Evolutionary conservation across 2,888 invertebrate genomes (phyloP), one percentile per base, ranked within the genome.

Genomic region (Parnassius mnemosyne): DNA sequence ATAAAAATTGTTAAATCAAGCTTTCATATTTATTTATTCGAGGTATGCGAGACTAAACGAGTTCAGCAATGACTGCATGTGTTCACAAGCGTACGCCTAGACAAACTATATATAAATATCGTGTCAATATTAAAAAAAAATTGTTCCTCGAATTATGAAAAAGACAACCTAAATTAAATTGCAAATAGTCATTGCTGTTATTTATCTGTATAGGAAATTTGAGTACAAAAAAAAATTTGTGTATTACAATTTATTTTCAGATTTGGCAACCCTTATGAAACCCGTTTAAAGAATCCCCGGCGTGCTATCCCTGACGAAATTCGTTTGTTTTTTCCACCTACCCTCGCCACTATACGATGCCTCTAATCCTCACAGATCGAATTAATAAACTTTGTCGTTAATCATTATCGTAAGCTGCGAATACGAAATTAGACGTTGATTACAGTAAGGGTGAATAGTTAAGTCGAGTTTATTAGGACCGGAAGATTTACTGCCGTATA

Each of bases 371-470:
- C 71, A 79, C 75, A 81, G 85, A 88, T 89, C 86, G 89, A 88
- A 90, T 91, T 90, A 91, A 89, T 89, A 87, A 85, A 84, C 79
- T 83, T 81, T 82, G 88, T 89, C 90, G 90, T 90, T 89, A 83
- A 89, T 90, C 90, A 91, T 91, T 89, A 89, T 87, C 74, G 87
- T 88, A 85, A 89, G 87, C 89, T 84, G 74, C 78, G 88, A 87
- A 87, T 87, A 84, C 83, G 67, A 77, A 84, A 87, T 87, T 83
- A 89, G 89, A 89, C 89, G 80, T 80, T 89, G 89, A 91, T 90
- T 85, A 78, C 83, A 76, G 71, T 72, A 78, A 82, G 84, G 88
- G 86, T 84, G 87, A 79, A 81, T 74, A 73, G 72, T 67, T 84
- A 84, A 84, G 80, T 78, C 75, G 75, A 80, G 74, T 84, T 85